Base-by-base conservation (phyloP, 1,140 invertebrate species). In the Bombyx mandarina region DNA sequence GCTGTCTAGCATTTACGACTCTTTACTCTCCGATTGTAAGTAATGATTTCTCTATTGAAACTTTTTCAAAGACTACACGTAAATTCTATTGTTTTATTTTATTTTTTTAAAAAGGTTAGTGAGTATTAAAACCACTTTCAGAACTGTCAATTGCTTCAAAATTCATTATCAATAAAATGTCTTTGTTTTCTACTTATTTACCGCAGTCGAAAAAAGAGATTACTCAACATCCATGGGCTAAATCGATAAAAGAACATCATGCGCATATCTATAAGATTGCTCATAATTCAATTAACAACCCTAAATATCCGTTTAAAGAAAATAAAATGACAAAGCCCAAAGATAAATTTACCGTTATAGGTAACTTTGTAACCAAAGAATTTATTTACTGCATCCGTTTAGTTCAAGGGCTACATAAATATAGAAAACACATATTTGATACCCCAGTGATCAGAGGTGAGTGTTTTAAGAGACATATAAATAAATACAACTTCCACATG, bases 271-370 rank as follows among this genome's bases (percentile, higher is more conserved):
- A 74, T 6, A 78, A 82, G 65, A 60, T 75, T 58, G 70, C 61
- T 7, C 83, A 86, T 53, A 86, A 86, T 60, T 77, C 78, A 10
- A 59, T 76, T 42, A 69, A 71, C 9, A 86, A 86, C 63, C 72
- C 71, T 43, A n/a, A 54, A 5, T 77, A 76, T 65, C 73, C 77
- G 5, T 56, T 60, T 58, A 65, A 75, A 57, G 54, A 60, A 60
- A 65, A 58, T 35, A 43, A 45, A 12, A 55, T 55, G 35, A 35
- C 63, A 45, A 46, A 57, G 22, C 45, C 69, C n/a, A 61, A 62
- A 9, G 55, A 71, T 45, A 74, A 74, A 59, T 78, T 84, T 60
- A 79, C 69, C 0, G 63, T 86, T 26, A 73, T 84, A 52, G 83
- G 83, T 42, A 75, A 82, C 55, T 70, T 69, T 63, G 58, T 80